Base-by-base conservation (phyloP, 1,140 invertebrate genomes). In the Drosophila nikananu region DNA sequence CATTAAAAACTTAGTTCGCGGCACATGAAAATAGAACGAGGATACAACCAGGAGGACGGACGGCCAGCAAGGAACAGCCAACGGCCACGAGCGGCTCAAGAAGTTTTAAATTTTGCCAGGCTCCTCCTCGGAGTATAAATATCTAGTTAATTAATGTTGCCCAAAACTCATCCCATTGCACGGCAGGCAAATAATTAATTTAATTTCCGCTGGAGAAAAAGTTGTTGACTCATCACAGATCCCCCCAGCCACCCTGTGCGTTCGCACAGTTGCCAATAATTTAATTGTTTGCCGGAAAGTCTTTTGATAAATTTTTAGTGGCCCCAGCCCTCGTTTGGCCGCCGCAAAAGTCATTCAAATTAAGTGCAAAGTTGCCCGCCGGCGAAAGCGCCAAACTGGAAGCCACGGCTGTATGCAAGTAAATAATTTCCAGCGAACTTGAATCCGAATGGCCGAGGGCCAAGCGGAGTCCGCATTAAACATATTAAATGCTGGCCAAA, bases 141-240 rank as follows among this genome's bases (percentile, higher is more conserved):
- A 81, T 80, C 66, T 82, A 83, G 83, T 89, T 87, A 84, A 87
- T 87, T 84, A 89, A 81, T 80, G 54, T 49, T 35, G 58, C 44
- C 46, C 63, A 37, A 60, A 67, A 52, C 48, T 54, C 21, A 42
- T 63, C 35, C 44, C 44, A 49, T 51, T 63, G 41, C 30, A 60
- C 19, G 68, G 41, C 41, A 48, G 44, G 51, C 59, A 81, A 83
- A 84, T 86, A 86, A 86, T 89, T 79, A 83, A 83, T 73, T 77
- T 78, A 78, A 86, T 86, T 86, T 86, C 62, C 75, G 75, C 30
- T 54, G 65, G 37, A 58, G 58, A 75, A 75, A 79, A 86, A 82
- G 74, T 86, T 86, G 68, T 64, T 67, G 75, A 63, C 48, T 70
- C 64, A 52, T 75, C 59, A 54, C 63, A 19, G 21, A 41, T 41